These are phyloP conservation scores for Rutpela maculata DNA, from an alignment of 2,888 invertebrate species.

Conservation along the genomic window DNA sequence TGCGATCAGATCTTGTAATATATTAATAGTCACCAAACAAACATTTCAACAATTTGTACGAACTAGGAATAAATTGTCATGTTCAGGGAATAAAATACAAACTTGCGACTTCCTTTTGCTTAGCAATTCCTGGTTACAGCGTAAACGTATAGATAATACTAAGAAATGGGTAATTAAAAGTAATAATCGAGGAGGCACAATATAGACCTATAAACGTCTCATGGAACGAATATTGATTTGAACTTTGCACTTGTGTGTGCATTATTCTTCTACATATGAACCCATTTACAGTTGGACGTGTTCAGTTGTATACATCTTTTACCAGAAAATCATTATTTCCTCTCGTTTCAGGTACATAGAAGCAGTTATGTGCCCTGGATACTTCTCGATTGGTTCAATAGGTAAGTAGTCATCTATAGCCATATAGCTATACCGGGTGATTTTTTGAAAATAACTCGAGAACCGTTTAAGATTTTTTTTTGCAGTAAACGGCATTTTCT, in stretches of 20 bases:
- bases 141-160: neutral
- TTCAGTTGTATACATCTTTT: neutral
- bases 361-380: constrained; percentile 58
- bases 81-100: neutral
- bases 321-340: constrained; percentile 43
- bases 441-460: no score
- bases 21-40: no score
- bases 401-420: constrained; percentile 75
- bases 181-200: neutral
- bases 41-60: neutral
- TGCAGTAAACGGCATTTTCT: no score
- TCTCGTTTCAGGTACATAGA: constrained; percentile 52
- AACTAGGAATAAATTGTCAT: neutral
- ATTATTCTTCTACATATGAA: neutral
- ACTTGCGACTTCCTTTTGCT: neutral
- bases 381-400: constrained; percentile 73
- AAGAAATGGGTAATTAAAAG: neutral
- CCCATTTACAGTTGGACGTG: neutral
- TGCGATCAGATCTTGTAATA: no score
- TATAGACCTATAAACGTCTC: neutral
- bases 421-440: constrained; percentile 75
- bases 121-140: neutral
- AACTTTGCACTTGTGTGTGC: neutral
- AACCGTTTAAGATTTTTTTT: no score
- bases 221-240: neutral